Conservation (phyloP, 2,113 vertebrate genomes). For the Tauraco erythrolophus region DNA sequence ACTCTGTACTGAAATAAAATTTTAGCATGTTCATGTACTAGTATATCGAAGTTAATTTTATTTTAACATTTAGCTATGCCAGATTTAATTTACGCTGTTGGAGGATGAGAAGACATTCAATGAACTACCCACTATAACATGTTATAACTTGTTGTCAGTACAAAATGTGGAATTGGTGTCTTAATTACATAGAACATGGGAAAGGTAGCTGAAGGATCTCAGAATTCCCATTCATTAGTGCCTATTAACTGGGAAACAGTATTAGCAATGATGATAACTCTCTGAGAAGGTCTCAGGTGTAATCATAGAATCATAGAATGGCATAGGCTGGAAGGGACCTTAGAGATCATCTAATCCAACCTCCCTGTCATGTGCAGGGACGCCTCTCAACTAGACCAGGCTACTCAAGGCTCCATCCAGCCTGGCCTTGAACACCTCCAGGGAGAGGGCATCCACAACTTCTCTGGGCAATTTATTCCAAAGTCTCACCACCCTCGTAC, state of each 20-base stretch:
- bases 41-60: neutral
- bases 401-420: too few relatives aligned
- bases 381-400: too few relatives aligned
- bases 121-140: neutral
- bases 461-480: too few relatives aligned
- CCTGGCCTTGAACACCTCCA: too few relatives aligned
- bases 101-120: neutral
- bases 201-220: neutral
- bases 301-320: too few relatives aligned
- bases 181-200: neutral
- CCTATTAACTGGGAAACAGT: neutral
- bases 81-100: neutral
- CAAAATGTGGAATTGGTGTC: neutral
- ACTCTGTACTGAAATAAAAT: neutral
- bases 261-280: neutral
- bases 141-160: neutral
- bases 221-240: neutral
- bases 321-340: too few relatives aligned
- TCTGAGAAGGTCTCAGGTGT: neutral
- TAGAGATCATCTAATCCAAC: too few relatives aligned
- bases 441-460: too few relatives aligned
- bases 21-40: neutral
- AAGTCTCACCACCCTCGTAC: too few relatives aligned
- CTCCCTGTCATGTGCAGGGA: too few relatives aligned
- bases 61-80: neutral